Evolutionary conservation across 2,888 invertebrate species (phyloP), one percentile per base, ranked within the genome.

Genomic region (Pedicia rivosa): DNA sequence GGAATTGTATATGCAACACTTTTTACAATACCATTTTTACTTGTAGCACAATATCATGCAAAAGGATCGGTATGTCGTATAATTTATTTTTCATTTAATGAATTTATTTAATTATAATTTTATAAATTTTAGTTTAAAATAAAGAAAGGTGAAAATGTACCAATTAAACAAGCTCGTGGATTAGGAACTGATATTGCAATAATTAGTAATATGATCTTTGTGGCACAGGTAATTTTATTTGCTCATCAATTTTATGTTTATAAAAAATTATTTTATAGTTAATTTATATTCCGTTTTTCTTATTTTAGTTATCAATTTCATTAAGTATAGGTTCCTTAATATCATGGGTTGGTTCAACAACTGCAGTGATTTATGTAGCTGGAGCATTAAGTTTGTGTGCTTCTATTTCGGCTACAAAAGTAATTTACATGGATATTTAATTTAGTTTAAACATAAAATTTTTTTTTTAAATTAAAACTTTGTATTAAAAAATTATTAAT

Each of bases 101-200:
- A 3, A 15, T 34, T 13, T 4, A 32, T 13, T 10, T 25, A 40
- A 27, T 36, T 38, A 12, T 20, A n/a, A 19, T 29, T 35, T 38
- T n/a, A 20, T 10, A 22, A 8, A 5, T 45, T 45, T 2, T 39
- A 61, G 61, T 59, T 61, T 42, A 50, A 51, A 36, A 42, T 55
- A 3, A 51, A 45, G 9, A 50, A 54, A 33, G 59, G 58, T 4
- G 58, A 57, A 43, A 55, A 53, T 20, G 49, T 59, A n/a, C 56
- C 56, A 0, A 38, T 59, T 19, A 59, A 57, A 28, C 55, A 59
- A 37, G 45, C 49, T n/a, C 56, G 63, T 20, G 63, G 63, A 2
- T 46, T 63, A 31, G 63, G 62, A 26, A 61, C 62, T 2, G 63
- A 63, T 48, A 53, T 63, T 36, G 62, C 62, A 38, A 61, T 63